These are phyloP conservation scores for Drosophila elegans DNA, from an alignment of 1,140 invertebrate species.

Conservation along the genomic window DNA sequence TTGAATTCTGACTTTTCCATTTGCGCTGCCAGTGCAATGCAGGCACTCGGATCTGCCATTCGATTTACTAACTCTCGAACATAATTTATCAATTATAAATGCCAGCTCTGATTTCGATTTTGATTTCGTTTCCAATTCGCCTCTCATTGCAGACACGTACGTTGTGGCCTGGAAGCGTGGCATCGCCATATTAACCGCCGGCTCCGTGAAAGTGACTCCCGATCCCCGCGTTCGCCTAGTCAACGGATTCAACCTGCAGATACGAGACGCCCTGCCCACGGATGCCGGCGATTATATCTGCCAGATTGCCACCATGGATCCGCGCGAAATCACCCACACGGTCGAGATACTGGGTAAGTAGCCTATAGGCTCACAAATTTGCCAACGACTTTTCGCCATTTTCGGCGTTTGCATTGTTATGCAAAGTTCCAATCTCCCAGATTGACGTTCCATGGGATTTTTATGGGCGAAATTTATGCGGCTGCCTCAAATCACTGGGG, in stretches of 20 bases:
- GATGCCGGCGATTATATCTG: conserved; percentile 88
- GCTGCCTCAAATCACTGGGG: conserved; percentile 74
- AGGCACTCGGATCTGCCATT: conserved; percentile 33
- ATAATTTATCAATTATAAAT: conserved; percentile 67
- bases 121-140: conserved; percentile 5
- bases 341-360: conserved; percentile 87
- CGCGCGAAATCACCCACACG: conserved; percentile 87
- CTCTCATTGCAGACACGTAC: conserved; percentile 82
- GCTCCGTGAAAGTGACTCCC: conserved; percentile 87
- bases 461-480: conserved; percentile 75
- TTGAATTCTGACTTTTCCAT: conserved; percentile 82
- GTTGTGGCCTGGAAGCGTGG: conserved; percentile 87
- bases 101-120: conserved; percentile 18
- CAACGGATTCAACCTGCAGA: conserved; percentile 87
- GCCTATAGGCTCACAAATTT: conserved; percentile 24
- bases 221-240: conserved; percentile 86
- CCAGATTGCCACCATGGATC: conserved; percentile 87
- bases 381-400: conserved; percentile 39
- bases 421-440: conserved; percentile 57
- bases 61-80: conserved; percentile 69
- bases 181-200: conserved; percentile 87
- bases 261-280: conserved; percentile 86
- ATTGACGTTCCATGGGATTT: conserved; percentile 57
- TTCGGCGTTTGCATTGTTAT: conserved; percentile 58
- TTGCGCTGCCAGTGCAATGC: conserved; percentile 46